phyloP scores from a whole-genome alignment of 1,140 invertebrate species.

The Glossosoma conforme region DNA sequence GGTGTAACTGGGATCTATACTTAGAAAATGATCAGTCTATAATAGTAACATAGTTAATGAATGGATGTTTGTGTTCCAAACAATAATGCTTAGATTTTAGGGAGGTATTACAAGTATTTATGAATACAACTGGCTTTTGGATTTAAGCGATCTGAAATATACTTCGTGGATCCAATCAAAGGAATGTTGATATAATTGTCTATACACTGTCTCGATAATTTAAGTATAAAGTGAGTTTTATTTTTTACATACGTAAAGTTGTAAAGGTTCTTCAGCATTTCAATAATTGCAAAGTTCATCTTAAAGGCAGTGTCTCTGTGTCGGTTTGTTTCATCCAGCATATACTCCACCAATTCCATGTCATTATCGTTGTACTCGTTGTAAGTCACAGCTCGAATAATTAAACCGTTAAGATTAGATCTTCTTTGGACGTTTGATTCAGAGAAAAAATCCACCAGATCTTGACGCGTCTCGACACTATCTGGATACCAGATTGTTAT shows the following conservation, averaged over 20 bases:
- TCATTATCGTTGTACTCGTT: constrained; percentile 7
- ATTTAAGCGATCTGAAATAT: too few species aligned
- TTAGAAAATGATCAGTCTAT: too few species aligned
- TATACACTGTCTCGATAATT: too few species aligned
- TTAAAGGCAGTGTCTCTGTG: constrained; percentile 22
- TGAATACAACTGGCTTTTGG: too few species aligned
- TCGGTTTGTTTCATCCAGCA: constrained; percentile 14
- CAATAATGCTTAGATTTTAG: too few species aligned
- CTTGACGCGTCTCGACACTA: not conserved
- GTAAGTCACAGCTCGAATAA: constrained; percentile 19
- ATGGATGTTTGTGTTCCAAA: too few species aligned
- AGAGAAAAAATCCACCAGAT: constrained; percentile 8
- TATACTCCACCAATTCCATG: constrained; percentile 12
- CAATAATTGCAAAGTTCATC: constrained; percentile 21
- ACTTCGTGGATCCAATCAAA: too few species aligned
- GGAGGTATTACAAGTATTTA: too few species aligned
- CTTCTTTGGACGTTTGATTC: constrained; percentile 15
- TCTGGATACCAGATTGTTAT: constrained; percentile 15
- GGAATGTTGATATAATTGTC: too few species aligned
- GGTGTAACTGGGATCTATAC: too few species aligned
- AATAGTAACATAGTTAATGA: too few species aligned
- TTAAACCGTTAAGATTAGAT: constrained; percentile 17
- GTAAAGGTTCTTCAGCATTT: constrained; percentile 23
- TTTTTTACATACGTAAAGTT: constrained; percentile 30
- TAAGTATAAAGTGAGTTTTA: too few species aligned